Evolutionary conservation across 92 coral and sea anemone genomes (phyloP).

Genomic region (Porites evermanni): DNA sequence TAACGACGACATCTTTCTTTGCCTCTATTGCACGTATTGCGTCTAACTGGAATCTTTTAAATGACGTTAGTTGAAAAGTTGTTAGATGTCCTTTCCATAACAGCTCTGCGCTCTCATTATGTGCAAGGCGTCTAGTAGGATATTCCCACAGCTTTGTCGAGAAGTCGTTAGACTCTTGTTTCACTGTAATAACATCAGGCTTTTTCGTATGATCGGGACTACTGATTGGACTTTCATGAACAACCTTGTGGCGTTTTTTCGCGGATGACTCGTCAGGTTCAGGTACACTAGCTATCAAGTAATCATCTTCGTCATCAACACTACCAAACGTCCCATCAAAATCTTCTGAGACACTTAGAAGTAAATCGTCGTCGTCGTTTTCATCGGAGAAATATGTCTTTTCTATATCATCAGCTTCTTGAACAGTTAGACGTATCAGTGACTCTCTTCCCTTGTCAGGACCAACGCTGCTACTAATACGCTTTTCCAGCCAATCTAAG

Average conservation of each 20-base stretch:
- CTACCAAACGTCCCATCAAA: neutral
- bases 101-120: slow-evolving; percentile 10
- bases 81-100: slow-evolving; percentile 65
- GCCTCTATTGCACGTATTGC: slow-evolving; percentile 48
- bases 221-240: neutral
- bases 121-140: neutral
- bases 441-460: slow-evolving; percentile 12
- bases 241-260: neutral
- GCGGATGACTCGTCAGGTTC: slow-evolving; percentile 3
- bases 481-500: slow-evolving; percentile 34
- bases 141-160: neutral
- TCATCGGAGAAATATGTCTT: neutral
- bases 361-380: slow-evolving; percentile 1
- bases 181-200: neutral
- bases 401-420: slow-evolving; percentile 6
- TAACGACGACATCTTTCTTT: slow-evolving; percentile 45
- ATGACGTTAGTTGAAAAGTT: slow-evolving; percentile 34
- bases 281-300: slow-evolving; percentile 15
- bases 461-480: slow-evolving; percentile 7
- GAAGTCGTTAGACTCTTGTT: slow-evolving; percentile 13
- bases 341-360: slow-evolving; percentile 1
- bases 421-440: neutral
- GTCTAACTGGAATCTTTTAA: slow-evolving; percentile 49
- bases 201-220: neutral
- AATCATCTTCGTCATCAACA: slow-evolving; percentile 22